These are phyloP conservation scores for Python bivittatus DNA, from an alignment of 2,113 vertebrate genomes.

Conservation along the genomic window DNA sequence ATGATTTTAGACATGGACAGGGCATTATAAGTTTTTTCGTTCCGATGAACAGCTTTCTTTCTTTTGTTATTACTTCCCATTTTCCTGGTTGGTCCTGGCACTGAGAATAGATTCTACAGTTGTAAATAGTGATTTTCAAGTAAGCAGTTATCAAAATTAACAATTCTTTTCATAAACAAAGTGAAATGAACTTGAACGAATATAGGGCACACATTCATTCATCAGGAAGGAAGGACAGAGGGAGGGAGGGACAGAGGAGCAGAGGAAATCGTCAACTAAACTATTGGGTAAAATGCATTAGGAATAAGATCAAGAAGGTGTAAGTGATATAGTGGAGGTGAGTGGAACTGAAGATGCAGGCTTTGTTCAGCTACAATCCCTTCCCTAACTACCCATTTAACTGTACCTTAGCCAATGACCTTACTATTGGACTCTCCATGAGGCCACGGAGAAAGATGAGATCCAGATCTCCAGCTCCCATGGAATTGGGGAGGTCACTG, in stretches of 20 bases:
- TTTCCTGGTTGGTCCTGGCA: background rate
- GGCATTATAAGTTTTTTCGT: background rate
- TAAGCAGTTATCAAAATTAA: background rate
- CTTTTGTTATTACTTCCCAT: background rate
- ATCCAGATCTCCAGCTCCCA: slow-evolving; percentile 88
- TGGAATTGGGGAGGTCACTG: slow-evolving; percentile 87
- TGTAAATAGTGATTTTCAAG: background rate
- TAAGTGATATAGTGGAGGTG: background rate
- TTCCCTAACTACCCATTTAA: background rate
- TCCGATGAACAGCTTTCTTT: background rate
- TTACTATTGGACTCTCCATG: slow-evolving; percentile 95
- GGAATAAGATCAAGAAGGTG: background rate
- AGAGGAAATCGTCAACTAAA: background rate
- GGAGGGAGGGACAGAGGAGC: background rate
- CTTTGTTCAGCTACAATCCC: background rate
- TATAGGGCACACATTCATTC: background rate
- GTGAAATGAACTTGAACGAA: background rate
- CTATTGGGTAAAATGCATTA: background rate
- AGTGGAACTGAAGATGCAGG: background rate
- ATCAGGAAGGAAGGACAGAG: background rate
- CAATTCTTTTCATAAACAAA: background rate
- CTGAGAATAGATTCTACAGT: background rate
- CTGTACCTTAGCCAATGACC: slow-evolving; percentile 70
- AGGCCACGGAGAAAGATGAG: slow-evolving; percentile 95
- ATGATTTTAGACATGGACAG: background rate